A percentile compares a stretch with the other conserved stretches of the same genome.
Conservation (phyloP, 1,140 invertebrate genomes). For the Drosophila mauritiana region DNA sequence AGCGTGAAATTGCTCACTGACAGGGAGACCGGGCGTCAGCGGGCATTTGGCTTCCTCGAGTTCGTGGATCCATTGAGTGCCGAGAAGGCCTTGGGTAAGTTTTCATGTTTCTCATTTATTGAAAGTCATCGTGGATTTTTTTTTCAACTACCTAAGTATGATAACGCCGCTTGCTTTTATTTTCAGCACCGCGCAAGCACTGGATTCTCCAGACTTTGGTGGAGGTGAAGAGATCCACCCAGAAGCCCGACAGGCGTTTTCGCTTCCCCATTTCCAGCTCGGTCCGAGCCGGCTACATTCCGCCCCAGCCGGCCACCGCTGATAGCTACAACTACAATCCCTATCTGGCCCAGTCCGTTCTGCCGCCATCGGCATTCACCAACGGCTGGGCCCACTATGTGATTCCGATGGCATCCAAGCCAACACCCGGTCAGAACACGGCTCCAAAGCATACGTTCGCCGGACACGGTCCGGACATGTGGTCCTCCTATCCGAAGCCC, state of each 20-base stretch:
- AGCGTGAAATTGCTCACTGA: constrained; percentile 95
- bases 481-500: constrained; percentile 21
- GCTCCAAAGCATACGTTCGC: not conserved
- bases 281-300: constrained; percentile 55
- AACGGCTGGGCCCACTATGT: constrained; percentile 74
- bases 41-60: constrained; percentile 97
- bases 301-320: constrained; percentile 56
- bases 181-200: constrained; percentile 86
- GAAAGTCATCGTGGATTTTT: too few species aligned
- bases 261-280: constrained; percentile 52
- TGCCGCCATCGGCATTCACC: constrained; percentile 66
- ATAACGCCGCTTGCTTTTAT: constrained; percentile 17
- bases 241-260: constrained; percentile 86
- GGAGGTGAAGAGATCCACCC: constrained; percentile 92
- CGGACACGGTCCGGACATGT: not conserved
- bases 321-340: constrained; percentile 48
- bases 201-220: constrained; percentile 81
- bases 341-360: constrained; percentile 47
- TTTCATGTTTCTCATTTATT: too few species aligned
- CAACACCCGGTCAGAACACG: constrained; percentile 3
- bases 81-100: constrained; percentile 52
- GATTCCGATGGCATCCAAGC: constrained; percentile 15
- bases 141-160: not conserved
- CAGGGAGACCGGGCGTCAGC: constrained; percentile 95
- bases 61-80: constrained; percentile 92